Evolutionary conservation across 2,113 vertebrate species (phyloP).

Genomic region (Marmota monax): DNA sequence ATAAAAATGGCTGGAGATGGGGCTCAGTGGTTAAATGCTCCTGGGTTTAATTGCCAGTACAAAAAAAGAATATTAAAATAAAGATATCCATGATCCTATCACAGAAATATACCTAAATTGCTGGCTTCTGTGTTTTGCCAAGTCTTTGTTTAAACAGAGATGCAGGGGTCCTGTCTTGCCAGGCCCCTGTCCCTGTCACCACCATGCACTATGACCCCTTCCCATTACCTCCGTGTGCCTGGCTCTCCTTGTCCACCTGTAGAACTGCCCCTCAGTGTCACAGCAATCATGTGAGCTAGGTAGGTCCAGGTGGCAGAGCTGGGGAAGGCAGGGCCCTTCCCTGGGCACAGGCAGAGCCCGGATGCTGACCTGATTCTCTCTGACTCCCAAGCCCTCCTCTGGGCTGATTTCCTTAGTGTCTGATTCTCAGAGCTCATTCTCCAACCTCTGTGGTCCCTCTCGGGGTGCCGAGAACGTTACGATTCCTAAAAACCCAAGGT

Average conservation of each 20-base stretch:
- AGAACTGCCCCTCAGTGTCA: neutral
- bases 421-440: neutral
- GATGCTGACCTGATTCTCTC: neutral
- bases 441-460: neutral
- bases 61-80: neutral
- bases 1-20: no score
- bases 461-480: neutral
- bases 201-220: fast-evolving
- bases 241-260: no score
- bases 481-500: slow-evolving; percentile 9
- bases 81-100: neutral
- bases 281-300: fast-evolving
- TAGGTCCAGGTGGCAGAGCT: no score
- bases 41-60: no score
- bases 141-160: fast-evolving
- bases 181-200: fast-evolving
- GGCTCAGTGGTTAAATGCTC: no score
- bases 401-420: neutral
- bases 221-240: neutral
- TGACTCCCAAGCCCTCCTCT: neutral
- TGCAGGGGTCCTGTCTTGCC: neutral
- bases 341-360: neutral
- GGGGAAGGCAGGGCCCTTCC: fast-evolving
- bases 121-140: neutral
- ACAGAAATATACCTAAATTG: neutral